Evolutionary conservation across 2,113 vertebrate genomes (phyloP), one percentile per base, ranked within the genome.

Genomic region (Zosterops borbonicus): DNA sequence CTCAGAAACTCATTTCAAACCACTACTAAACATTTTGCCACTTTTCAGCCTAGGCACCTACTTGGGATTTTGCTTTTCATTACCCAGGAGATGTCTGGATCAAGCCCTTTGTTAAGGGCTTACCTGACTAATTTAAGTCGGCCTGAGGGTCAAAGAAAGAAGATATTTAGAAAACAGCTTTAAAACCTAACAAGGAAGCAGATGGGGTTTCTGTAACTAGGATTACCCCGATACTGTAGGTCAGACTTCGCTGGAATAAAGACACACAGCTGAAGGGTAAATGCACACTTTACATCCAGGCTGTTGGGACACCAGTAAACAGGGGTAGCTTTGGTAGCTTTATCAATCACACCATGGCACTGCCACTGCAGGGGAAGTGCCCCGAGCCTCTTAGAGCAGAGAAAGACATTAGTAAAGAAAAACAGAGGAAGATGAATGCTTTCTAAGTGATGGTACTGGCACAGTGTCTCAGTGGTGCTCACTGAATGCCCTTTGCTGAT

Each of bases 341-440:
- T 58, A 59, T 49, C 64, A 60, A 52, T 41, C 25, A 74, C 15
- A 23, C n/a, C 14, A 2, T 1, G 12, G 39, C 52, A 82, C 33
- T 63, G 69, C 37, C 56, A 50, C 22, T 53, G n/a, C 65, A 62
- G 47, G n/a, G 14, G 8, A 90, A 78, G 60, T 15, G 42, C 35
- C 29, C 42, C 0, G 0, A 62, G 27, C n/a, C 28, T 65, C 39
- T 58, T 2, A 33, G 25, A 84, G 52, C 23, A 71, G 12, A 53
- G 42, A 70, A 82, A 71, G 6, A 49, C 6, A 27, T 23, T 18
- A 37, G 25, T 12, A 4, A 49, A 90, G 47, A 41, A 82, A 41
- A 79, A 18, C 44, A 55, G 4, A 67, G 27, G 47, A 46, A 74
- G n/a, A 33, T 31, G 39, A 71, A 47, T 47, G 16, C 33, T 71